These are phyloP conservation scores for Acleris holmiana DNA, from an alignment of 2,888 invertebrate species.

Conservation along the genomic window DNA sequence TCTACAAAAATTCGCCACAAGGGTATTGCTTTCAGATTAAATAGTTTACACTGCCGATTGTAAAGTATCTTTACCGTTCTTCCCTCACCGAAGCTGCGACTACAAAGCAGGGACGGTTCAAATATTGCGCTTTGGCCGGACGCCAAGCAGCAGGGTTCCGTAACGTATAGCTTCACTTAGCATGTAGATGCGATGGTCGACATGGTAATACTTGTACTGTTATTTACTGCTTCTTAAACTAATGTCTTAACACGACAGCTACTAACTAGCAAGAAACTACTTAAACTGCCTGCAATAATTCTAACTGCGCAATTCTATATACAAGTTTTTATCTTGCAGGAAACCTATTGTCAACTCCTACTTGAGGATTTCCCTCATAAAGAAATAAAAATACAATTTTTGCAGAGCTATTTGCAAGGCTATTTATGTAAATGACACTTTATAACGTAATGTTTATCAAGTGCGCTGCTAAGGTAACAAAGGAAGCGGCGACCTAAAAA, in stretches of 20 bases:
- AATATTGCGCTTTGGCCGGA: slow-evolving; percentile 30
- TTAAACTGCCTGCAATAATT: not conserved
- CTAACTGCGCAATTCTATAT: not conserved
- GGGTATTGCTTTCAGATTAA: not conserved
- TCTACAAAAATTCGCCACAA: too few relatives aligned
- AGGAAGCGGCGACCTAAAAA: slow-evolving; percentile 31
- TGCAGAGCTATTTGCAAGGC: slow-evolving; percentile 22
- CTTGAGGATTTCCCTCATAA: not conserved
- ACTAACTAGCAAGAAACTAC: not conserved
- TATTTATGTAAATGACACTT: slow-evolving; percentile 29
- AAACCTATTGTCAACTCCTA: not conserved
- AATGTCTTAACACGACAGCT: slow-evolving; percentile 3
- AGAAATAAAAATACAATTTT: too few relatives aligned
- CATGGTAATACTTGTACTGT: slow-evolving; percentile 18
- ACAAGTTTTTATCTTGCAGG: not conserved
- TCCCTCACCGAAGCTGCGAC: slow-evolving; percentile 9
- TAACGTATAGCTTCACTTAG: slow-evolving; percentile 34
- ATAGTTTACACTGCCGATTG: slow-evolving; percentile 10
- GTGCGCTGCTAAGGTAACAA: slow-evolving; percentile 24
- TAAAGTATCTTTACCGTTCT: slow-evolving; percentile 1
- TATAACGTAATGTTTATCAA: slow-evolving; percentile 32
- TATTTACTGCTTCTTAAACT: slow-evolving; percentile 15
- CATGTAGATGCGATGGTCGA: slow-evolving; percentile 23
- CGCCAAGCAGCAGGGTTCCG: slow-evolving; percentile 21
- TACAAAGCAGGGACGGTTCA: slow-evolving; percentile 16